A percentile compares a stretch with the other conserved stretches of the same genome.
Conservation (phyloP, 2,797 vertebrate species). For the Lindbergichthys nudifrons region DNA sequence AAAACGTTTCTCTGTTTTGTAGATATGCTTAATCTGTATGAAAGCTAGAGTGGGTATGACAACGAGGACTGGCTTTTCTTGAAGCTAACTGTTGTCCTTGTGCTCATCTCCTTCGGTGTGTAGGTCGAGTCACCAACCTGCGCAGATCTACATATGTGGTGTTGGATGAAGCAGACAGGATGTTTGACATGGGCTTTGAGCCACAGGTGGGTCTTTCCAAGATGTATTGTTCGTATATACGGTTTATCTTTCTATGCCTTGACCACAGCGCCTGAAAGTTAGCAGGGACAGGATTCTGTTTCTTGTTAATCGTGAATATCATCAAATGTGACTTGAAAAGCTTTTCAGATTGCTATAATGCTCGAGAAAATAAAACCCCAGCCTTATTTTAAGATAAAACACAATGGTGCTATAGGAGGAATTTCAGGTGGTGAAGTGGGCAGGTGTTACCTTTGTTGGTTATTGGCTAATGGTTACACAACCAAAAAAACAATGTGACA, state of each 20-base stretch:
- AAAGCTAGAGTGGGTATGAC: constrained; percentile 57
- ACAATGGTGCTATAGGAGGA: too few species aligned
- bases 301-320: too few species aligned
- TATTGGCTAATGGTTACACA: too few species aligned
- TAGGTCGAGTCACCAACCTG: constrained; percentile 98
- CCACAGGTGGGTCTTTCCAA: constrained; percentile 88
- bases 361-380: too few species aligned
- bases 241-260: not conserved
- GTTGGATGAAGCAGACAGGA: constrained; percentile 97
- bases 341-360: too few species aligned
- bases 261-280: too few species aligned
- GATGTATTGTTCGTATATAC: not conserved
- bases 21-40: constrained; percentile 50
- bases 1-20: constrained; percentile 25
- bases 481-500: too few species aligned
- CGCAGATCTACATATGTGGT: constrained; percentile 96
- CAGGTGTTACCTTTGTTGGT: too few species aligned
- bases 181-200: constrained; percentile 99
- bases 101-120: constrained; percentile 54
- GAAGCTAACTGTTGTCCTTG: constrained; percentile 45
- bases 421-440: too few species aligned
- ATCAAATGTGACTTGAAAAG: too few species aligned
- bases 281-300: too few species aligned
- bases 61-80: constrained; percentile 8
- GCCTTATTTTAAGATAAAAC: too few species aligned